Base-by-base conservation (phyloP, 2,888 invertebrate species). In the Tetragonisca angustula region DNA sequence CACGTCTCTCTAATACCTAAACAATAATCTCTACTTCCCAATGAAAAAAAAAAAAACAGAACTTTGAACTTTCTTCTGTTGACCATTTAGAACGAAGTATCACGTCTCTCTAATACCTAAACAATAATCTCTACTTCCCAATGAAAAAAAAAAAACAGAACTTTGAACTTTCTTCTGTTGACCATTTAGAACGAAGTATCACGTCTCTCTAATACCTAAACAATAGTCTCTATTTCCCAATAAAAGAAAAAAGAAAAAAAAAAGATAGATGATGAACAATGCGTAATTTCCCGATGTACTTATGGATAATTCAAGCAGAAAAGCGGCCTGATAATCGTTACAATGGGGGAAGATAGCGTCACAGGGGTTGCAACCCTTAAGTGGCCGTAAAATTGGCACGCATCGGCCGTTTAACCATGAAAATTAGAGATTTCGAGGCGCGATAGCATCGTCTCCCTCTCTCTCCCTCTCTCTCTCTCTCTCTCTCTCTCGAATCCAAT, bases 381-480 rank as follows among this genome's bases (percentile, higher is more conserved):
- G 36, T 19, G 36, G 32, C 19, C 64, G 21, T 5, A 64, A 64
- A 64, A 64, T 64, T 64, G 32, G 32, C 64, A 64, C 64, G 64
- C 64, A 64, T 64, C 64, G 64, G 17, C 24, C 61, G 27, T 61
- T 77, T 75, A 85, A 83, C 83, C 62, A 76, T 64, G 61, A 64
- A 78, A 83, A 85, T 85, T 62, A 69, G 83, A 83, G 85, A 85
- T 80, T 85, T 54, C 64, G 56, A 56, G 36, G 21, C 61, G 49
- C 71, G 85, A 85, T 85, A 85, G 49, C 77, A 80, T 54, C 83
- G 69, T 75, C 75, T 83, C 68, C 49, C 68, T 43, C 59, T 32
- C 32, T 9, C 32, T 64, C 32, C 6, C 9, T 19, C 50, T 50
- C 27, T 27, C 27, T 32, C 32, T 32, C 32, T 77, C 74, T 77